Evolutionary conservation across 2,888 invertebrate species (phyloP), one percentile per base, ranked within the genome.

Genomic region (Melipona beecheii): DNA sequence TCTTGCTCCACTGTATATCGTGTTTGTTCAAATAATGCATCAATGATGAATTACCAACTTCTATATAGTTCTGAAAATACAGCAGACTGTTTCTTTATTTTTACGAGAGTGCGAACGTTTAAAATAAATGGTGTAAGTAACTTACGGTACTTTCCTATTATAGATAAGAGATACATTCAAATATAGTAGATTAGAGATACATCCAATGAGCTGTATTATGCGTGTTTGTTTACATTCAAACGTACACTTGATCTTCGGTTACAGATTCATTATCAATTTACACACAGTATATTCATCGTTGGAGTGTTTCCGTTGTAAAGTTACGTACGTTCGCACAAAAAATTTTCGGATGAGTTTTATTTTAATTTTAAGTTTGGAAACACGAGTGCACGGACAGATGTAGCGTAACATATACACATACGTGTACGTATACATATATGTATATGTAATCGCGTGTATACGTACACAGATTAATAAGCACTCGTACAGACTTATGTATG

Each of bases 121-220:
- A 54, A 74, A 70, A 69, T 81, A 62, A 86, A 64, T 70, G 64
- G 52, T 81, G 78, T 62, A 76, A 80, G 84, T 85, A 78, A 75
- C 36, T 64, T 78, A 75, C 68, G 83, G 68, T 75, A 71, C 66
- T 60, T 75, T 85, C 60, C 27, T 69, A 79, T 81, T 81, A 81
- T 68, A 85, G 81, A 84, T 56, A 21, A 31, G 19, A 31, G 64
- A 64, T 64, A 64, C 31, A 36, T 31, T 21, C 31, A 64, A 64
- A 64, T 64, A 64, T 64, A 64, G 66, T 86, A 85, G 78, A 76
- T 74, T 77, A 71, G 60, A 71, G 80, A 83, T 81, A 84, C 85
- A 78, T 86, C 73, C 73, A 78, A 85, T 83, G 85, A 84, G 84
- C 81, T 84, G 78, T 86, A 86, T 85, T 82, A 84, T 82, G 85